A percentile compares a stretch with the other conserved stretches of the same genome.
Conservation (phyloP, 2,888 invertebrate genomes). For the Neoscelio sp. region DNA sequence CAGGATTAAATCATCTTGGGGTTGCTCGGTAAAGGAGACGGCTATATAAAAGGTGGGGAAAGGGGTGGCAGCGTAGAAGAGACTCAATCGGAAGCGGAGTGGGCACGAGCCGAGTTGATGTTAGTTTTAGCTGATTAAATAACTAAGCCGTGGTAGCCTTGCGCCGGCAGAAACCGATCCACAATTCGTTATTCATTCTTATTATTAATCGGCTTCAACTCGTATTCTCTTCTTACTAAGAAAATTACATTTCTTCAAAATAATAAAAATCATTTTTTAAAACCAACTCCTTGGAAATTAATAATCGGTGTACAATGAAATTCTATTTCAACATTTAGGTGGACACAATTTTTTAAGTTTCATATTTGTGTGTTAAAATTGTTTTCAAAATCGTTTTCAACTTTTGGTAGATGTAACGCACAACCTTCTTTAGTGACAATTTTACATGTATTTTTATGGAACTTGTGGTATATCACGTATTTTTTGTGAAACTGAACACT, state of each 20-base stretch:
- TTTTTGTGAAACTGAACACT: too few relatives aligned
- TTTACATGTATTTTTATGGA: too few relatives aligned
- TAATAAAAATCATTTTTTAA: constrained; percentile 23
- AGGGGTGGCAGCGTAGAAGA: constrained; percentile 65
- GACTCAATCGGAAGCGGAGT: constrained; percentile 64
- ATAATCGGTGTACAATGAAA: too few relatives aligned
- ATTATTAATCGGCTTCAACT: constrained; percentile 79
- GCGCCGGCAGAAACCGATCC: constrained; percentile 78
- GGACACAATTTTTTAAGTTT: too few relatives aligned
- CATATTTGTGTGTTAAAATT: too few relatives aligned
- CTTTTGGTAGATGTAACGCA: too few relatives aligned
- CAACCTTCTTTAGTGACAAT: too few relatives aligned
- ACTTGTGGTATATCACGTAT: too few relatives aligned
- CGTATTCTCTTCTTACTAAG: constrained; percentile 63
- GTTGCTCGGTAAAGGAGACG: constrained; percentile 76
- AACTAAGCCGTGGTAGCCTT: constrained; percentile 81
- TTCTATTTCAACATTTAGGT: constrained; percentile 26
- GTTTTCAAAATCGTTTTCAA: too few relatives aligned
- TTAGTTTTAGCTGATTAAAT: constrained; percentile 83
- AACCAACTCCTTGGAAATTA: constrained; percentile 36
- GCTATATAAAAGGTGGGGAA: constrained; percentile 69
- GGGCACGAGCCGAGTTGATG: constrained; percentile 75
- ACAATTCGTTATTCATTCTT: constrained; percentile 80
- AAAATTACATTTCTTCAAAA: constrained; percentile 53
- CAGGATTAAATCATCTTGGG: constrained; percentile 82